phyloP scores from a whole-genome alignment of 2,113 vertebrate species.

The Salvator merianae region DNA sequence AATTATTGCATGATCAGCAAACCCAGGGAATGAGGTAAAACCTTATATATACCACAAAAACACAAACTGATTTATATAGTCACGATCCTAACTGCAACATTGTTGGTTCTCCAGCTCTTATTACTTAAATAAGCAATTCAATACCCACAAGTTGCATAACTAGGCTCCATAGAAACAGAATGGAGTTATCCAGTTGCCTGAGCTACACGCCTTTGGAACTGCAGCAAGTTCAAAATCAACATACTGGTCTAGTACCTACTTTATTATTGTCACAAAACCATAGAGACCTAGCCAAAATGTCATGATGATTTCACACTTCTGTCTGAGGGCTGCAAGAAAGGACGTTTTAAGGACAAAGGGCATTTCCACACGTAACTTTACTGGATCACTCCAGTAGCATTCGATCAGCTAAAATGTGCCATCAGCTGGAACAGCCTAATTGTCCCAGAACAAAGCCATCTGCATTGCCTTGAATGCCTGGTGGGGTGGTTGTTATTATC shows the following conservation, averaged over 20 bases:
- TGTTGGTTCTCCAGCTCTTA: neutral
- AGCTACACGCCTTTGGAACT: neutral
- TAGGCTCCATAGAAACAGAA: neutral
- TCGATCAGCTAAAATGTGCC: too few species aligned
- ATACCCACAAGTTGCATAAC: neutral
- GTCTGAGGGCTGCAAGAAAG: neutral
- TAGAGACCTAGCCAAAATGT: too few species aligned
- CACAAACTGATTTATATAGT: neutral
- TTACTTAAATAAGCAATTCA: neutral
- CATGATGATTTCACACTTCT: neutral
- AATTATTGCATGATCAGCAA: slow-evolving; percentile 12
- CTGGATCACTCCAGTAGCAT: too few species aligned
- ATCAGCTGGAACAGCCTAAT: too few species aligned
- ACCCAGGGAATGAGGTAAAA: neutral
- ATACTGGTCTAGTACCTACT: too few species aligned
- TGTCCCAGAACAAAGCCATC: too few species aligned
- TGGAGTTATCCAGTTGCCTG: neutral
- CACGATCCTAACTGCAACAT: neutral
- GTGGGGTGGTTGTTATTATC: too few species aligned
- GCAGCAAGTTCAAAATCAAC: neutral
- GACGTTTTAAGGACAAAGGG: too few species aligned
- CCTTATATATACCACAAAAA: neutral
- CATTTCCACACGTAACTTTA: too few species aligned
- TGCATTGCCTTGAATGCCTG: too few species aligned
- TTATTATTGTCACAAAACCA: neutral